Percentiles rank a stretch among this genome's conserved stretches.
Conservation (phyloP, 2,113 vertebrate genomes). For the Forbesichthys agassizii region DNA sequence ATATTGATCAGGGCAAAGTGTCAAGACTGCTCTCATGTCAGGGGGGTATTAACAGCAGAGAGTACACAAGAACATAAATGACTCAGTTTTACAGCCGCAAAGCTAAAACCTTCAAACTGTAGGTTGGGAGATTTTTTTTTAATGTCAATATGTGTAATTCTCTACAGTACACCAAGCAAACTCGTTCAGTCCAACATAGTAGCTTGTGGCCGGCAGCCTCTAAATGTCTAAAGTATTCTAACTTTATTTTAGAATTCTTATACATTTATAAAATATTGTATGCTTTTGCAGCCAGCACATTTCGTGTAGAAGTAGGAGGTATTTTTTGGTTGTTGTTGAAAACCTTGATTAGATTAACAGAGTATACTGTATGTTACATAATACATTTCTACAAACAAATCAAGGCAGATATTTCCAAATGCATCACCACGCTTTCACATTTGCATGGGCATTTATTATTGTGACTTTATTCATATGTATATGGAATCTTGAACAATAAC, state of each 20-base stretch:
- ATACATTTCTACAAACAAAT: background rate
- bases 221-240: no score
- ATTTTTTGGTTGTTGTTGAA: background rate
- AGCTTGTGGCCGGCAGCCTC: no score
- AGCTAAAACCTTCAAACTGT: background rate
- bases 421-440: background rate
- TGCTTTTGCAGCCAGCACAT: background rate
- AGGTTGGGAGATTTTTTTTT: background rate
- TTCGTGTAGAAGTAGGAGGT: background rate
- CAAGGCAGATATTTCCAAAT: background rate
- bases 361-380: background rate
- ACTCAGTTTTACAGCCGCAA: background rate
- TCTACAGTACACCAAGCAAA: no score
- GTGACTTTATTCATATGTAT: background rate
- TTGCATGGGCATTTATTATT: background rate
- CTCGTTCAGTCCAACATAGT: no score
- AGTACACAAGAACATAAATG: conserved; percentile 13
- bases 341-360: no score
- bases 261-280: background rate
- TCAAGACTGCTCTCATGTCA: conserved; percentile 66
- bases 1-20: conserved; percentile 81
- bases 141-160: background rate
- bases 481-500: background rate
- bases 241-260: no score
- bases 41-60: conserved; percentile 19